These are phyloP conservation scores for Rhagoletis pomonella DNA, from an alignment of 1,140 invertebrate genomes.

Conservation along the genomic window DNA sequence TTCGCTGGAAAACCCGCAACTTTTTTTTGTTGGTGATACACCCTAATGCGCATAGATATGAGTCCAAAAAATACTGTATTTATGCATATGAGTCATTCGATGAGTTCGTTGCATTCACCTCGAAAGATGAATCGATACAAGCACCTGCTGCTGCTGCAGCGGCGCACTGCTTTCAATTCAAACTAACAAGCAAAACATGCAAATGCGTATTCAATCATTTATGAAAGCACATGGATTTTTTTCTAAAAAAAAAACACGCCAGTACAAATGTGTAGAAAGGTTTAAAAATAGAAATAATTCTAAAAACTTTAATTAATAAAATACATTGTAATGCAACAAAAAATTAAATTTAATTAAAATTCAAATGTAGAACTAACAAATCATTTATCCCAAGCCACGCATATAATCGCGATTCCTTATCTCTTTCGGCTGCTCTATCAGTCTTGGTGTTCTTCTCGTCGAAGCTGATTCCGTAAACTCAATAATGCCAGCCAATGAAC, in stretches of 20 bases:
- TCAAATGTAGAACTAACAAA: no score
- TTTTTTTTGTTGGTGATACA: no score
- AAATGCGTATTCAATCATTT: not conserved
- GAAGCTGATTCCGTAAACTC: not conserved
- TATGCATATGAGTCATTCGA: not conserved
- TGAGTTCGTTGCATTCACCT: not conserved
- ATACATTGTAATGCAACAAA: not conserved
- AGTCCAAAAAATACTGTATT: not conserved
- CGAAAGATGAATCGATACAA: not conserved
- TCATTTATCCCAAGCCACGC: slow-evolving; percentile 21
- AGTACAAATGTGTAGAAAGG: not conserved
- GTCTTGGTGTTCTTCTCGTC: not conserved
- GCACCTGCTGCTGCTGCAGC: not conserved
- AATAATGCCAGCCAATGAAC: not conserved
- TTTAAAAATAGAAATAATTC: slow-evolving; percentile 5
- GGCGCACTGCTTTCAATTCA: not conserved
- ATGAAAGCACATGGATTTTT: not conserved
- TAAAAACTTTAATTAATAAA: not conserved
- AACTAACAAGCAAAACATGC: slow-evolving; percentile 7
- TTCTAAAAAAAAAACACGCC: not conserved
- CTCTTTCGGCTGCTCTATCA: not conserved
- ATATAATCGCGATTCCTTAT: not conserved
- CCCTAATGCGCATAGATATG: no score
- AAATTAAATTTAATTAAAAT: not conserved
- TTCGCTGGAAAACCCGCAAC: no score